Conservation (phyloP, 2,113 vertebrate genomes). For the Rhinoderma darwinii region DNA sequence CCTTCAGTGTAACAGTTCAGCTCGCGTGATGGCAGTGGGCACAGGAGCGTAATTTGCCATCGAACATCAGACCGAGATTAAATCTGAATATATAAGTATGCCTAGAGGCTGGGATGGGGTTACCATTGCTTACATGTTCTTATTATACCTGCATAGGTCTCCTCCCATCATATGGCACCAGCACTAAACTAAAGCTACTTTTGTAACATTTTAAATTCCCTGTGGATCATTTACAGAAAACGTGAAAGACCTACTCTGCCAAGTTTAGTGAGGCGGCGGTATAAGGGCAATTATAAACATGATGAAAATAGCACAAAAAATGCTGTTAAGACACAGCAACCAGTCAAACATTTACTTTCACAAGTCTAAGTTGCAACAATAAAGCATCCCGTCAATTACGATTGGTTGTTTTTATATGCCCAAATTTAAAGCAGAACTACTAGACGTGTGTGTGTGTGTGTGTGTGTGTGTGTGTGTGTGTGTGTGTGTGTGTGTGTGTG, state of each 20-base stretch:
- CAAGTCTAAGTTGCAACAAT: neutral
- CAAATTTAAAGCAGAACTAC: neutral
- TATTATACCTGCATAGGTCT: neutral
- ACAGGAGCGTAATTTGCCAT: neutral
- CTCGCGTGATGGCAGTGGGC: neutral
- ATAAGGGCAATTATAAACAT: neutral
- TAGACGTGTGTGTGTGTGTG: no score
- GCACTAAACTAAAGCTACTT: neutral
- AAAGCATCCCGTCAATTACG: neutral
- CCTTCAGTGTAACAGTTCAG: neutral
- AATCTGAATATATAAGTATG: no score
- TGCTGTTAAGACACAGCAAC: neutral
- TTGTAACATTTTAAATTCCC: neutral
- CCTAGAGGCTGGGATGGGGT: neutral
- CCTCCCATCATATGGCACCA: neutral
- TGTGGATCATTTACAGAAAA: constrained; percentile 18
- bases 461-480: no score
- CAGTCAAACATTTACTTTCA: constrained; percentile 11
- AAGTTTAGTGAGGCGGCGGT: neutral
- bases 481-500: no score
- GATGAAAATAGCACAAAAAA: constrained; percentile 11
- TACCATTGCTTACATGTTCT: neutral
- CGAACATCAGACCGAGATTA: no score
- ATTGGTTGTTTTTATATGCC: neutral
- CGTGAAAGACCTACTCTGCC: neutral